Evolutionary conservation across 2,113 vertebrate genomes (phyloP).

Genomic region (Proteles cristata): DNA sequence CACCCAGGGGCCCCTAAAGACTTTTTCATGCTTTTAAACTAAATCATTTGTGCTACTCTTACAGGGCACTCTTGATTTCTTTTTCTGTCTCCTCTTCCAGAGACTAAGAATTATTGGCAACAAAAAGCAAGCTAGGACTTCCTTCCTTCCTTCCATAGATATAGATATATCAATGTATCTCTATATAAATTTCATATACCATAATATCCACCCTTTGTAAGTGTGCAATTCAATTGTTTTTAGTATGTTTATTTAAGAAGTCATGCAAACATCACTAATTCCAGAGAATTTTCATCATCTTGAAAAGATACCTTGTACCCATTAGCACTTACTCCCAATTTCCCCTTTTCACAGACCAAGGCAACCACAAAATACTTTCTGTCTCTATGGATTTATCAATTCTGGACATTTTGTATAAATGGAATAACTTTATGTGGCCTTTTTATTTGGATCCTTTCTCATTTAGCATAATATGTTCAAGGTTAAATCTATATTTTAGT

Average conservation of each 20-base stretch:
- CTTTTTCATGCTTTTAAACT: conserved; percentile 32
- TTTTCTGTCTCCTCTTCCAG: conserved; percentile 49
- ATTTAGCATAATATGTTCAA: conserved; percentile 39
- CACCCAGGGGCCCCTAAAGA: neutral
- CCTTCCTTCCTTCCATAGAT: too few species aligned
- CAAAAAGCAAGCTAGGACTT: neutral
- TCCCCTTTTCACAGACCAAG: neutral
- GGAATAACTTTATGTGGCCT: neutral
- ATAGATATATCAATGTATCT: too few species aligned
- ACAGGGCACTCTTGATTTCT: conserved; percentile 10
- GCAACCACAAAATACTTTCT: neutral
- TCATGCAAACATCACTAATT: conserved; percentile 35
- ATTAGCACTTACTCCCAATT: neutral
- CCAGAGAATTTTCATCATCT: conserved; percentile 34
- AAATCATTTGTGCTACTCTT: conserved; percentile 10
- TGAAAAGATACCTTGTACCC: neutral
- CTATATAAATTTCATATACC: neutral
- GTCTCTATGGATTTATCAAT: conserved; percentile 27
- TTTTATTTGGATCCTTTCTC: neutral
- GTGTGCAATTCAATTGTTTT: neutral
- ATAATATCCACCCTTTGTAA: neutral
- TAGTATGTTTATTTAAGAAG: conserved; percentile 31
- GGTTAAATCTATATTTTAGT: neutral
- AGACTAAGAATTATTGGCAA: conserved; percentile 30
- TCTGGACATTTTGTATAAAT: conserved; percentile 21